Conservation (phyloP, 2,113 vertebrate species). For the Trochalopteron elliotii region DNA sequence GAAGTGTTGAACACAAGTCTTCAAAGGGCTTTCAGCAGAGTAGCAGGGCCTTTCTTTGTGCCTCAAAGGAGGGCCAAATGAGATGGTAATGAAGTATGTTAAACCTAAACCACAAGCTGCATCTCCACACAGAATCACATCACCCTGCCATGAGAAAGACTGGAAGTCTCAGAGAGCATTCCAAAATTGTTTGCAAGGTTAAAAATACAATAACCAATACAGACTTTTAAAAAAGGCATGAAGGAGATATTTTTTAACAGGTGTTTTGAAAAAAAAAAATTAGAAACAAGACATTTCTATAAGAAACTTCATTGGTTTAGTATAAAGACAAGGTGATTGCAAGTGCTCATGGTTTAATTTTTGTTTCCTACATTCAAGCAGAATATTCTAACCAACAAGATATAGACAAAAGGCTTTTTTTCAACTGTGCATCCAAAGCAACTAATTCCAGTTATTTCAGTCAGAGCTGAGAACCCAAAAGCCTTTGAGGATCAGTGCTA, state of each 20-base stretch:
- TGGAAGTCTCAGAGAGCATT: neutral
- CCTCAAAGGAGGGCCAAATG: neutral
- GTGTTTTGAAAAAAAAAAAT: neutral
- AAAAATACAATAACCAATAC: neutral
- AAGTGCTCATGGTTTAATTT: neutral
- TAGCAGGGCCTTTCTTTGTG: neutral
- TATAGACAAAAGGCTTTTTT: neutral
- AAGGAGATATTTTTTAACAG: neutral
- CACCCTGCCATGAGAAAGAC: accelerated
- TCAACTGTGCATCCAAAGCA: neutral
- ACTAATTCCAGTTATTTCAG: neutral
- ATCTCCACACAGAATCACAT: neutral
- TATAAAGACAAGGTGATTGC: neutral
- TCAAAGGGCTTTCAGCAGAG: neutral
- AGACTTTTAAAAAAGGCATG: neutral
- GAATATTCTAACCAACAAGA: neutral
- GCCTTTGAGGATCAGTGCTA: neutral
- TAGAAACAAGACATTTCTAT: neutral
- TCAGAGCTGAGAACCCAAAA: neutral
- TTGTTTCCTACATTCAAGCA: neutral
- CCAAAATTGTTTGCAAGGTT: neutral
- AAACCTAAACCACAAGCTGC: neutral
- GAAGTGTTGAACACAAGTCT: neutral
- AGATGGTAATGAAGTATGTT: neutral
- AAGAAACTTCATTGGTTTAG: neutral